Conservation (phyloP, 2,797 vertebrate genomes). For the Triplophysa yarkandensis region DNA sequence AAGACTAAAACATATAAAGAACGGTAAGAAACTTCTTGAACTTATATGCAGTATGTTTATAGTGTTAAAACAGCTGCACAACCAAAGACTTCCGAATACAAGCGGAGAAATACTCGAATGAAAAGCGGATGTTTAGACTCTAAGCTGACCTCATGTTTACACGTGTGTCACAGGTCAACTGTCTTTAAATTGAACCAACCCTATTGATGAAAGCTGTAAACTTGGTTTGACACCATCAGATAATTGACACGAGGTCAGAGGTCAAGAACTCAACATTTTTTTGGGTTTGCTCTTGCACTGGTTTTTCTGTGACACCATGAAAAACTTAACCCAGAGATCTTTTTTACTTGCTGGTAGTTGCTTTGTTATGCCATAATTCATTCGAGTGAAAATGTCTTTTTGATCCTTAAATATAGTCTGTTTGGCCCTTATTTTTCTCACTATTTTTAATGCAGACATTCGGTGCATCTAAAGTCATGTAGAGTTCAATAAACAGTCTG, state of each 20-base stretch:
- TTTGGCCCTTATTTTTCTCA: too few species aligned
- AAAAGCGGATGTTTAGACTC: slow-evolving; percentile 57
- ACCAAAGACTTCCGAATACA: slow-evolving; percentile 22
- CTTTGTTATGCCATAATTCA: too few species aligned
- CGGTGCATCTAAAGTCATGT: slow-evolving; percentile 9
- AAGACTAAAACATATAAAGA: too few species aligned
- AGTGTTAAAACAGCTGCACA: slow-evolving; percentile 17
- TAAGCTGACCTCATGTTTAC: slow-evolving; percentile 47
- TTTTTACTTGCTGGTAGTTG: not conserved
- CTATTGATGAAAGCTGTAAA: not conserved
- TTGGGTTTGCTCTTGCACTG: not conserved
- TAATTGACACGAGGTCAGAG: not conserved
- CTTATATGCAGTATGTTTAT: too few species aligned
- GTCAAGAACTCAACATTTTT: not conserved
- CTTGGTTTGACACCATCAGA: not conserved
- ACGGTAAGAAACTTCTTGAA: too few species aligned
- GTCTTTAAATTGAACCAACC: not conserved
- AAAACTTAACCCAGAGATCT: not conserved
- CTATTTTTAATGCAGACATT: too few species aligned
- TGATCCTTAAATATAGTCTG: too few species aligned
- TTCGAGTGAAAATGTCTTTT: too few species aligned
- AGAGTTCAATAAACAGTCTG: not conserved
- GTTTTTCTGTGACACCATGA: not conserved
- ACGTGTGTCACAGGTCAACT: not conserved
- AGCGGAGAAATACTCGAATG: slow-evolving; percentile 52